Conservation (phyloP, 2,113 vertebrate species). For the Galbula dea region DNA sequence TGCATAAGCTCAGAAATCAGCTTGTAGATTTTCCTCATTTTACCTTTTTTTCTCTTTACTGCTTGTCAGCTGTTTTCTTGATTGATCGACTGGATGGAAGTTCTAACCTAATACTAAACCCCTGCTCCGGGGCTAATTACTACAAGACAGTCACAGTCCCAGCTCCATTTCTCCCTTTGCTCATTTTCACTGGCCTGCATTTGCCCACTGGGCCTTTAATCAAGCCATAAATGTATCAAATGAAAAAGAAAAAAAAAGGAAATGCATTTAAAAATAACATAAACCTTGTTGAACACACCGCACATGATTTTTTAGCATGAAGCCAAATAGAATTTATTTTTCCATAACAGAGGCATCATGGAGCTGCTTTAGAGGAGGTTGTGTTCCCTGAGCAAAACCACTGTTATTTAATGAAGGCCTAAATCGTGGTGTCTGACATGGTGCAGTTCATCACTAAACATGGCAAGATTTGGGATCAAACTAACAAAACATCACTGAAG, state of each 20-base stretch:
- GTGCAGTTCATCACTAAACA: not conserved
- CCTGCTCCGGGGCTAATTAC: not conserved
- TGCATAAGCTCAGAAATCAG: not conserved
- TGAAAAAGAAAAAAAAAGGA: no score
- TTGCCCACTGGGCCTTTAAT: not conserved
- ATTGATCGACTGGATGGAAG: not conserved
- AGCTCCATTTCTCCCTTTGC: not conserved
- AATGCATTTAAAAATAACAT: not conserved
- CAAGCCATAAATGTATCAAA: not conserved
- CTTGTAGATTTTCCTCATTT: not conserved
- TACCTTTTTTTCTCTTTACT: not conserved
- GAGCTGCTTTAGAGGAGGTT: not conserved
- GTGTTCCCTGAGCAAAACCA: not conserved
- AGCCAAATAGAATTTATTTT: not conserved
- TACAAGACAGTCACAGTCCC: not conserved
- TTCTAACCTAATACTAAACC: not conserved
- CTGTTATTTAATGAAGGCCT: not conserved
- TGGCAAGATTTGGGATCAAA: not conserved
- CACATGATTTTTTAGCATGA: not conserved
- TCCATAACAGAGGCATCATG: not conserved
- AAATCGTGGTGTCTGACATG: not conserved
- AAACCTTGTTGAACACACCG: not conserved
- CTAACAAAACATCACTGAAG: not conserved
- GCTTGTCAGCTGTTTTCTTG: not conserved
- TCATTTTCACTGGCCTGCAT: not conserved